A percentile compares a stretch with the other conserved stretches of the same genome.
phyloP scores from a whole-genome alignment of 2,888 invertebrate species.

The Idaea straminata region DNA sequence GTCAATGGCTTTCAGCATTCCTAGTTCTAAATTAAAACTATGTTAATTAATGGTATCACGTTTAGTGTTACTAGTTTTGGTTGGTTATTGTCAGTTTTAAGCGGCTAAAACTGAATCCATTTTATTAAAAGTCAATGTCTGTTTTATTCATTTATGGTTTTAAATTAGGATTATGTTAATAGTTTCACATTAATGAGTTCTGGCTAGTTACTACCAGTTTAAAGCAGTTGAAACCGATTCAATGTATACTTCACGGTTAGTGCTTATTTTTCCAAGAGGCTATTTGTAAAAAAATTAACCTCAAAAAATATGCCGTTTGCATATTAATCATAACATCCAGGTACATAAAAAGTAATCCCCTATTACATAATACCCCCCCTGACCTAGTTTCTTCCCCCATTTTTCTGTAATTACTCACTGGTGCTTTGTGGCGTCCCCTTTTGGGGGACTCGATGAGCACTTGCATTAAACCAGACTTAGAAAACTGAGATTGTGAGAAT shows the following conservation, averaged over 20 bases:
- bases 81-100: too few species aligned
- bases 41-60: too few species aligned
- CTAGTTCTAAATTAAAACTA: neutral
- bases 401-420: slow-evolving; percentile 77
- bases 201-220: neutral
- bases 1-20: neutral
- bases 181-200: too few species aligned
- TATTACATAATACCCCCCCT: slow-evolving; percentile 38
- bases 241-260: too few species aligned
- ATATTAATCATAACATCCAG: neutral
- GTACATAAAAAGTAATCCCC: slow-evolving; percentile 3
- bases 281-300: too few species aligned
- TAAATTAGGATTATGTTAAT: too few species aligned
- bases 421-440: slow-evolving; percentile 63
- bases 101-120: too few species aligned
- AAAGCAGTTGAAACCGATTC: neutral
- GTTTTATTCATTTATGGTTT: too few species aligned
- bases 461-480: neutral
- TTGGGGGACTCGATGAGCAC: neutral
- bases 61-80: too few species aligned
- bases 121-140: neutral
- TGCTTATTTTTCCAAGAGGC: neutral
- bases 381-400: slow-evolving; percentile 72
- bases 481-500: neutral
- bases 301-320: neutral